Base-by-base conservation (phyloP, 2,888 invertebrate genomes). In the Sphecodes monilicornis region DNA sequence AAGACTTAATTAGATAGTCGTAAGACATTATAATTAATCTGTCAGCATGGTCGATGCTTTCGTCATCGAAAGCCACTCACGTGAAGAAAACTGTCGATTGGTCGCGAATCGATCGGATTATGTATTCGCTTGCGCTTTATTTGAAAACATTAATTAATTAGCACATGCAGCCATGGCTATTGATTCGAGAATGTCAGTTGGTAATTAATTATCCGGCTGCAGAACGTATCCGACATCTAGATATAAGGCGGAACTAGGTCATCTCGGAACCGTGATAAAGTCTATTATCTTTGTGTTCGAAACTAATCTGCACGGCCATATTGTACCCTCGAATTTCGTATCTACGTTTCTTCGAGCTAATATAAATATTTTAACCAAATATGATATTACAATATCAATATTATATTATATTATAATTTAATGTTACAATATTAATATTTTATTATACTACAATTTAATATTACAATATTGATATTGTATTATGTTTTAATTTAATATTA, bases 111-210 rank as follows among this genome's bases (percentile, higher is more conserved):
- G 29, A 60, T 60, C 29, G 60, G 60, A 60, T 60, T 29, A 29
- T 18, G 60, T 18, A 18, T 60, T 18, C 60, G 60, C 29, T 13
- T 29, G 16, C 16, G 29, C 60, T 29, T 60, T 60, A 60, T 60
- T 60, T 29, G 60, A 60, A 60, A 60, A 60, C 60, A 60, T 60
- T 60, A 60, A 60, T 60, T 60, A 60, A 60, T 60, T 60, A 60
- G 60, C 60, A 60, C 60, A 29, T 29, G 60, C 29, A 29, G 60
- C 60, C 29, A 6, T 29, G 8, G 60, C 60, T 60, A 60, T 60
- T 29, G 60, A 60, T 60, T 60, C 60, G 29, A 60, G 60, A 60
- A 60, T 26, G 60, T 60, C 60, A 60, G 29, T 60, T 60, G 60
- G 29, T 60, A 60, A 60, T 60, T 60, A 60, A 60, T 60, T 60